Conservation (phyloP, 2,888 invertebrate genomes). For the Arenicola marina region DNA sequence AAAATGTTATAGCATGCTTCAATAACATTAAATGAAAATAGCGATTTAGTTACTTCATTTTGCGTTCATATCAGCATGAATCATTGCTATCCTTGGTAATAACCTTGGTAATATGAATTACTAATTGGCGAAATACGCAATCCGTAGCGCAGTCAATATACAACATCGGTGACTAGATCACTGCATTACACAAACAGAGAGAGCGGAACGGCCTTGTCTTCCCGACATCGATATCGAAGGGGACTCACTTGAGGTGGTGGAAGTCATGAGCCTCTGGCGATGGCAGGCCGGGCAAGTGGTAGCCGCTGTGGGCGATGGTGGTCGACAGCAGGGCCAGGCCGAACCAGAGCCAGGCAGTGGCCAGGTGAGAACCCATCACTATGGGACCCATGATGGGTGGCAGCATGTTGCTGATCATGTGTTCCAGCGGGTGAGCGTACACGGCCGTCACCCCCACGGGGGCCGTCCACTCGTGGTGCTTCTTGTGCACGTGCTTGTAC, state of each 20-base stretch:
- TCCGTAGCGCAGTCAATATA: too few species aligned
- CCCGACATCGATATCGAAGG: too few species aligned
- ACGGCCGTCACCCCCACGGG: conserved; percentile 82
- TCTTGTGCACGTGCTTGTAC: conserved; percentile 82
- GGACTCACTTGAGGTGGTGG: conserved; percentile 76
- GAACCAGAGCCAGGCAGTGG: conserved; percentile 73
- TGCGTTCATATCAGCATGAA: too few species aligned
- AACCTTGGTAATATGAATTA: too few species aligned
- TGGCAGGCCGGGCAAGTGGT: conserved; percentile 83
- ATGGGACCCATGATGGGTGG: conserved; percentile 72
- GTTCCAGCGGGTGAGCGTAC: conserved; percentile 78
- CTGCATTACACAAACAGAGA: too few species aligned
- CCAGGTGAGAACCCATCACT: conserved; percentile 68
- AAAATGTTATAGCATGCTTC: too few species aligned
- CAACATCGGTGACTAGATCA: too few species aligned
- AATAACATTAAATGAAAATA: too few species aligned
- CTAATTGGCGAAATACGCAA: too few species aligned
- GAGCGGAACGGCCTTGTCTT: too few species aligned
- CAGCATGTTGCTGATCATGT: conserved; percentile 76
- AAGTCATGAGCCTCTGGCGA: conserved; percentile 87
- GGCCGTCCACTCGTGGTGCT: conserved; percentile 87
- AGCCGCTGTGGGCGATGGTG: conserved; percentile 81
- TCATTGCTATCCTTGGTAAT: too few species aligned
- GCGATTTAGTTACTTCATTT: too few species aligned
- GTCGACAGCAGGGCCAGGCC: conserved; percentile 77